phyloP scores from a whole-genome alignment of 2,888 invertebrate species.

The Cephus rjabovi region DNA sequence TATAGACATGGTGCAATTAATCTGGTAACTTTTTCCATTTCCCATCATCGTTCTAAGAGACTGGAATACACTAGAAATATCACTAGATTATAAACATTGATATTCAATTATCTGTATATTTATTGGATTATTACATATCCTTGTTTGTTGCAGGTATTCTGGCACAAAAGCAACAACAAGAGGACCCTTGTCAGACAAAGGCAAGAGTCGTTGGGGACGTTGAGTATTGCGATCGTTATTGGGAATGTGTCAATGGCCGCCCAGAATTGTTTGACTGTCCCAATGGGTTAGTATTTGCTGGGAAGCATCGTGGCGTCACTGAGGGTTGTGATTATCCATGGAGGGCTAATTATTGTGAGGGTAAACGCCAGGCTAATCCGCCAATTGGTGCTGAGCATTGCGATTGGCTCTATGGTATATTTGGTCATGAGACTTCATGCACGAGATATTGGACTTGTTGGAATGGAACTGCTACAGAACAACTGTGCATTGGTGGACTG shows the following conservation, averaged over 20 bases:
- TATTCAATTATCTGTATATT: not conserved
- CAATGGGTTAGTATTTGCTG: constrained; percentile 90
- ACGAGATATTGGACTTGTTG: constrained; percentile 95
- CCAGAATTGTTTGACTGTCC: constrained; percentile 90
- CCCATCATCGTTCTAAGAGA: not conserved
- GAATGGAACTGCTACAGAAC: constrained; percentile 94
- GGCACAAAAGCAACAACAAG: constrained; percentile 67
- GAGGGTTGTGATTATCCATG: constrained; percentile 92
- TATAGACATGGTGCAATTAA: too few species aligned
- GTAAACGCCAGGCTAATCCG: constrained; percentile 83
- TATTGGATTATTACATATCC: not conserved
- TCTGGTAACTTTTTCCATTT: not conserved
- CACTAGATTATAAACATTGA: not conserved
- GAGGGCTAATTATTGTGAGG: constrained; percentile 89
- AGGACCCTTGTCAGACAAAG: constrained; percentile 88
- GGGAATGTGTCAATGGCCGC: constrained; percentile 89
- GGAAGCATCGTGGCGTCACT: constrained; percentile 87
- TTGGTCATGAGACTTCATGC: constrained; percentile 93
- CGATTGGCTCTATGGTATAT: constrained; percentile 93
- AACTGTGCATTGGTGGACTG: constrained; percentile 90
- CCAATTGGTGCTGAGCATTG: constrained; percentile 89
- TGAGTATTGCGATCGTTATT: constrained; percentile 85
- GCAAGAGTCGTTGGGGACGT: constrained; percentile 80
- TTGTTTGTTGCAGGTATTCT: constrained; percentile 40
- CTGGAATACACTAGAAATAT: not conserved